phyloP scores from a whole-genome alignment of 2,113 vertebrate genomes.

The Cochlearius cochlearius region DNA sequence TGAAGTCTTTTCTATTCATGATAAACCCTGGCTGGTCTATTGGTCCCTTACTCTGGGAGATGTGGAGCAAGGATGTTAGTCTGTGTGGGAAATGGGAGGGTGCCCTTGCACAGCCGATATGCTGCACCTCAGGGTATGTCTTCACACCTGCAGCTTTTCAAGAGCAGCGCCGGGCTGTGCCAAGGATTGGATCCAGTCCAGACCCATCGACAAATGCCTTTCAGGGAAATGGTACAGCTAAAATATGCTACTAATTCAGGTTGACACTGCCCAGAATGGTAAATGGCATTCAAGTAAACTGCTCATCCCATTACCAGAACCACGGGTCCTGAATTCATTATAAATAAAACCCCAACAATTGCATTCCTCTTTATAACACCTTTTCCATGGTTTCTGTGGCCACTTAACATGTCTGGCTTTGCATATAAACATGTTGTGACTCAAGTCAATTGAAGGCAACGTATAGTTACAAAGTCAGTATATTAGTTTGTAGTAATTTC shows the following conservation, averaged over 20 bases:
- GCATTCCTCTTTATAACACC: neutral
- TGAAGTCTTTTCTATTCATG: neutral
- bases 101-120: neutral
- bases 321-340: neutral
- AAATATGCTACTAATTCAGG: neutral
- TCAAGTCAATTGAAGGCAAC: neutral
- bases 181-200: neutral
- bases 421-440: neutral
- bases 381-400: neutral
- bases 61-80: fast-evolving
- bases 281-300: neutral
- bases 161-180: neutral
- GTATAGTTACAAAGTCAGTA: neutral
- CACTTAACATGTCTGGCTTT: neutral
- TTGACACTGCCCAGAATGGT: neutral
- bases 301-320: neutral
- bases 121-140: neutral
- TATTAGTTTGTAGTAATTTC: neutral
- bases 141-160: neutral
- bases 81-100: neutral
- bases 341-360: neutral
- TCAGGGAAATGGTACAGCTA: neutral
- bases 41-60: neutral
- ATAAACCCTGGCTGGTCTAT: neutral
- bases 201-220: neutral